Evolutionary conservation across 2,888 invertebrate species (phyloP).

Genomic region (Cephus rjabovi): DNA sequence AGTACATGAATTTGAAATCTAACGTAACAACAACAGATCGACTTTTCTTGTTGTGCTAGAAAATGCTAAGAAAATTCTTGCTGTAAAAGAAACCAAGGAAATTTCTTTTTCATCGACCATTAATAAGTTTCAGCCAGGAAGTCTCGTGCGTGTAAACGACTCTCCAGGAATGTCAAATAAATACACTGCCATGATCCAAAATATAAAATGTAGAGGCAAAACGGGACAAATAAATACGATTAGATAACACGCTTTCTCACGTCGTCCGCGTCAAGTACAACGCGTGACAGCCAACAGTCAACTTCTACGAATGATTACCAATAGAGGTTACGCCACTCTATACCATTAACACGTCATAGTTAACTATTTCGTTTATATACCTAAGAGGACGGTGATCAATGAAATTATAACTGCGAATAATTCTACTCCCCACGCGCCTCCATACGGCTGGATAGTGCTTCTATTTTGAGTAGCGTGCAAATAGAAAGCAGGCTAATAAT

Average conservation of each 20-base stretch:
- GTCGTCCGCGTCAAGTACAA: not conserved
- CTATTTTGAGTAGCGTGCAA: conserved; percentile 49
- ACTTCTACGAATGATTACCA: not conserved
- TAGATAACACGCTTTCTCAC: not conserved
- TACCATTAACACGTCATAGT: not conserved
- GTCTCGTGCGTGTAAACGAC: not conserved
- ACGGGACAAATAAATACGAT: not conserved
- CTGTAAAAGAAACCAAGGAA: not conserved
- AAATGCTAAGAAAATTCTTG: not conserved
- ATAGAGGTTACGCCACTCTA: not conserved
- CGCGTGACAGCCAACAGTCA: not conserved
- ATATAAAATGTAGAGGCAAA: not conserved
- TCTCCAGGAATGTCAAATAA: not conserved
- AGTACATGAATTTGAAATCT: not conserved
- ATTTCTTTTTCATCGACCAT: not conserved
- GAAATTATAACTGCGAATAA: conserved; percentile 1
- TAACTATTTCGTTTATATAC: not conserved
- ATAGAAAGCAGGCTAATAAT: conserved; percentile 55
- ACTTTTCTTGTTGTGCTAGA: not conserved
- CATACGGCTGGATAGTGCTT: conserved; percentile 21
- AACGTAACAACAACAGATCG: not conserved
- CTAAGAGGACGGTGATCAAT: not conserved
- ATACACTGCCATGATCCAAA: not conserved
- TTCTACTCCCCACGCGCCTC: not conserved
- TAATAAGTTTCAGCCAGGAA: not conserved